These are phyloP conservation scores for Elaphurus davidianus DNA, from an alignment of 2,113 vertebrate genomes.

Conservation along the genomic window DNA sequence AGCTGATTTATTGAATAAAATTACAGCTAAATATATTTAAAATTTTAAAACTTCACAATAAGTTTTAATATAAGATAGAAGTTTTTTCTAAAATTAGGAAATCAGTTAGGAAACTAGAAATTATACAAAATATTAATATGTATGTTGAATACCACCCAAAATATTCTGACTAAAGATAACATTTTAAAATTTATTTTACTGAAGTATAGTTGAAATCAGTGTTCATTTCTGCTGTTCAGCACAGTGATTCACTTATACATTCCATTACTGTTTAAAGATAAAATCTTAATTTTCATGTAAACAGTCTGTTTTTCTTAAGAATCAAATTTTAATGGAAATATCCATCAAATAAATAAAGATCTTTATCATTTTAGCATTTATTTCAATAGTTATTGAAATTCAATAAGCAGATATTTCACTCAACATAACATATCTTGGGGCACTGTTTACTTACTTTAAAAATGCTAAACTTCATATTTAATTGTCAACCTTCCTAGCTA, in stretches of 20 bases:
- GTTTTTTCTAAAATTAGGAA: slow-evolving; percentile 14
- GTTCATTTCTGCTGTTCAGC: not conserved
- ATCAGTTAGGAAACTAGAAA: slow-evolving; percentile 24
- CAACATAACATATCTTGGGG: slow-evolving; percentile 29
- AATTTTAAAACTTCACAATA: slow-evolving; percentile 15
- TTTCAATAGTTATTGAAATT: slow-evolving; percentile 38
- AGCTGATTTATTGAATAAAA: not conserved
- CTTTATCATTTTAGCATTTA: slow-evolving; percentile 24
- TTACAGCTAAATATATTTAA: slow-evolving; percentile 31
- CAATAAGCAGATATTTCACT: slow-evolving; percentile 4
- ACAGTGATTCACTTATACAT: not conserved
- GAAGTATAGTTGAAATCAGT: not conserved
- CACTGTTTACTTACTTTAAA: slow-evolving; percentile 48
- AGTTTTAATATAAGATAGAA: not conserved
- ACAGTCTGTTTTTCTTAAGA: slow-evolving; percentile 10
- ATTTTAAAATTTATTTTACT: not conserved
- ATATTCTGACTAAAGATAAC: slow-evolving; percentile 14
- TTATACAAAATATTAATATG: not conserved
- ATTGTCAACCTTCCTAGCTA: slow-evolving; percentile 37
- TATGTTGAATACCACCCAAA: not conserved
- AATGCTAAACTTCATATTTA: slow-evolving; percentile 28
- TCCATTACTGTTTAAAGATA: not conserved
- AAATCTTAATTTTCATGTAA: slow-evolving; percentile 34
- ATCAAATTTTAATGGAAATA: slow-evolving; percentile 34
- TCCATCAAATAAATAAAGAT: slow-evolving; percentile 27